Evolutionary conservation across 1,140 invertebrate genomes (phyloP).

Genomic region (Diachasma alloeum): DNA sequence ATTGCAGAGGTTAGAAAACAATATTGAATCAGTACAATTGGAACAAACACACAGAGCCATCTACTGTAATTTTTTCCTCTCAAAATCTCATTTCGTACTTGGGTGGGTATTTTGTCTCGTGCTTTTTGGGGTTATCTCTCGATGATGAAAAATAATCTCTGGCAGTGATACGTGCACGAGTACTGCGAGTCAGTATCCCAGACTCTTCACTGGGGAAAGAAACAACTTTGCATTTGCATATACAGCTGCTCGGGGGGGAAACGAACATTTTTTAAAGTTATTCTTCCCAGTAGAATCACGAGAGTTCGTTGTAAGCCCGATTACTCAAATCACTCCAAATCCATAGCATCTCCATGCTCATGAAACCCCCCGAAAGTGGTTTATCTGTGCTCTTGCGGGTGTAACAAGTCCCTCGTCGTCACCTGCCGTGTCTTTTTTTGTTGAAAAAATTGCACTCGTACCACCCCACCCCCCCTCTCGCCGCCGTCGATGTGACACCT

Average conservation of each 20-base stretch:
- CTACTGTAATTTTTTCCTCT: neutral
- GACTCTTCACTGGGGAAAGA: neutral
- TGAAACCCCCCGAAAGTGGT: neutral
- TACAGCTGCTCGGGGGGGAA: neutral
- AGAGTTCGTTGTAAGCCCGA: neutral
- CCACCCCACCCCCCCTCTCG: neutral
- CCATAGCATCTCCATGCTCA: neutral
- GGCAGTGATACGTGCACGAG: neutral
- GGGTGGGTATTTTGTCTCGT: neutral
- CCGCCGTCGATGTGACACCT: neutral
- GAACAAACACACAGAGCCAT: neutral
- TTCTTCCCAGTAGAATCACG: neutral
- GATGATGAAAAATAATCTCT: neutral
- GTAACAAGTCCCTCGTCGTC: neutral
- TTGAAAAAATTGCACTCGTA: slow-evolving; percentile 1
- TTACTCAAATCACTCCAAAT: neutral
- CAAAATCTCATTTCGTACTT: neutral
- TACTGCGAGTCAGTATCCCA: neutral
- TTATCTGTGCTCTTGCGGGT: neutral
- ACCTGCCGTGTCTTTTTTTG: slow-evolving; percentile 5
- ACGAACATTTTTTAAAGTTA: neutral
- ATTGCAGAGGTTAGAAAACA: no score
- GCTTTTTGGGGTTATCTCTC: neutral
- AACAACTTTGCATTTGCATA: neutral
- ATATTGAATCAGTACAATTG: no score